phyloP scores from a whole-genome alignment of 2,888 invertebrate genomes.

The Macaria notata region DNA sequence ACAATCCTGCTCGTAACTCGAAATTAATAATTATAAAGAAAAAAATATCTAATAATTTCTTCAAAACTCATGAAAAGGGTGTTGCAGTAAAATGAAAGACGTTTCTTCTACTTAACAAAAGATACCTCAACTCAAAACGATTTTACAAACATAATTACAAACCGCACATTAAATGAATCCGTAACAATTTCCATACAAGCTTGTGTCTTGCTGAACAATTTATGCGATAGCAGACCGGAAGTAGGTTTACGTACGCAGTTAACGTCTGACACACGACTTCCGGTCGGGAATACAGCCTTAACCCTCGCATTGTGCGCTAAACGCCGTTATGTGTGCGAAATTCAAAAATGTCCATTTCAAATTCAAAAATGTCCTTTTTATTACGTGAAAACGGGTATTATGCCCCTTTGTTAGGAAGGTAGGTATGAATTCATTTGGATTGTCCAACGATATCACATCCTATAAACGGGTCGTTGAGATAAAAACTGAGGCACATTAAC shows the following conservation, averaged over 20 bases:
- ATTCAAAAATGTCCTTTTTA: slow-evolving; percentile 49
- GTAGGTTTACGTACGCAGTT: slow-evolving; percentile 65
- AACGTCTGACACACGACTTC: slow-evolving; percentile 65
- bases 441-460: not conserved
- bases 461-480: too few species aligned
- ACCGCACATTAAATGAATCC: slow-evolving; percentile 13
- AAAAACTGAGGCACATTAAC: too few species aligned
- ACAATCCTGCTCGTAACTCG: too few species aligned
- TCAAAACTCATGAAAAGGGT: too few species aligned
- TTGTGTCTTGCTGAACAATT: slow-evolving; percentile 40
- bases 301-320: slow-evolving; percentile 43
- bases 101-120: too few species aligned
- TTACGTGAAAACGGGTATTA: slow-evolving; percentile 16
- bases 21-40: too few species aligned
- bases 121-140: too few species aligned
- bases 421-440: slow-evolving; percentile 16
- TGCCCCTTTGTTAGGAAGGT: slow-evolving; percentile 13
- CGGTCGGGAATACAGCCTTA: slow-evolving; percentile 66
- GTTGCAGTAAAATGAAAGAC: too few species aligned
- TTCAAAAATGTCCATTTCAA: slow-evolving; percentile 50
- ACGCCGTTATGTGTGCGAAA: slow-evolving; percentile 51
- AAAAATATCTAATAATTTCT: too few species aligned
- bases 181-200: slow-evolving; percentile 15
- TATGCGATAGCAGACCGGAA: slow-evolving; percentile 62
- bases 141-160: too few species aligned